Conservation (phyloP, 2,797 vertebrate genomes). For the Pteronotus mesoamericanus region DNA sequence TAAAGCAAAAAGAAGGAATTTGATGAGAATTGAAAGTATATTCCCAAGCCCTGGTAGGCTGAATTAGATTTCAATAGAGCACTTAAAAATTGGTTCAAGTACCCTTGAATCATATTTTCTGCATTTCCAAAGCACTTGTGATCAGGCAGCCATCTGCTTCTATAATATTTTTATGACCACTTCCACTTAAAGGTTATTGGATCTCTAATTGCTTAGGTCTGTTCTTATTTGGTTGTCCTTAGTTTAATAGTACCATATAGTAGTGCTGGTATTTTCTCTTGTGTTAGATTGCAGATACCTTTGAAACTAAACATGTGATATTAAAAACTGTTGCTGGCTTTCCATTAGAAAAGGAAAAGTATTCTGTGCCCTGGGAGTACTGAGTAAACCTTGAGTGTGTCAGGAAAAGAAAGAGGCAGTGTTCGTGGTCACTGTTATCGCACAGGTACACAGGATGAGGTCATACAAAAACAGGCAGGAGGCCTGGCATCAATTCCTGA, state of each 20-base stretch:
- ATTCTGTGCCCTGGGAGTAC: neutral
- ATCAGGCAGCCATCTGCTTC: neutral
- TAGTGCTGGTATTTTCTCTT: neutral
- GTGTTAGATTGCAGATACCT: constrained; percentile 12
- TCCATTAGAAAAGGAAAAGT: neutral
- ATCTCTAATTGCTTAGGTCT: neutral
- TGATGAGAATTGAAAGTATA: constrained; percentile 17
- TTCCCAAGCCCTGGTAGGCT: neutral
- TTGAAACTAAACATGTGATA: neutral
- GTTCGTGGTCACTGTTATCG: neutral
- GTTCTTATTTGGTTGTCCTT: neutral
- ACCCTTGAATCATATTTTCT: constrained; percentile 18
- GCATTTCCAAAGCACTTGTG: neutral
- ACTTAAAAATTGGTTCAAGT: neutral
- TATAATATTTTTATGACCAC: neutral
- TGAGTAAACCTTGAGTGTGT: neutral
- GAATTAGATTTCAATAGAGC: neutral
- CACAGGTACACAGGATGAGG: neutral
- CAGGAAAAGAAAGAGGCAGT: neutral
- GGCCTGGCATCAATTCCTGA: neutral
- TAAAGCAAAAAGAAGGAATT: neutral
- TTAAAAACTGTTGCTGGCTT: neutral
- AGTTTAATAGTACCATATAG: neutral
- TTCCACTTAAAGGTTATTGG: neutral
- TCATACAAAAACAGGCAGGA: neutral